A percentile compares a stretch with the other conserved stretches of the same genome.
Evolutionary conservation across 2,797 vertebrate genomes (phyloP).

Genomic region (Diglossa cyanea): DNA sequence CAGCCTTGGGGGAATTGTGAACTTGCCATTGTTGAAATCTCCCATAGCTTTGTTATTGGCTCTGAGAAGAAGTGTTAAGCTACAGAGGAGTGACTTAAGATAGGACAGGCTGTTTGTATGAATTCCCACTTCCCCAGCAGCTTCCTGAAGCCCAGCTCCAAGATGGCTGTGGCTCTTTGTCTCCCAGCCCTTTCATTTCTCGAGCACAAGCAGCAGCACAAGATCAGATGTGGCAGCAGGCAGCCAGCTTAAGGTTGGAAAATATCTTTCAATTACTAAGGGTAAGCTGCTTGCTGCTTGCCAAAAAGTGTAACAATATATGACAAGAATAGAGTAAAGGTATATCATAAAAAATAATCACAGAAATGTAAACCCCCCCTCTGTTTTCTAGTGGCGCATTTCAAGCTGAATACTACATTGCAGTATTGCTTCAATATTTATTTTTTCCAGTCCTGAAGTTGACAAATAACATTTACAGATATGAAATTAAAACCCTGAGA

Average conservation of each 20-base stretch:
- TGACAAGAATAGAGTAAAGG: neutral
- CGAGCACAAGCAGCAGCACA: neutral
- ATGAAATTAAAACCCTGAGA: neutral
- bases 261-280: neutral
- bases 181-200: neutral
- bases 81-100: neutral
- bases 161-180: slow-evolving; percentile 3
- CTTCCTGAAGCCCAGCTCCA: neutral
- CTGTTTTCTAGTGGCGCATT: neutral
- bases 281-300: neutral
- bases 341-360: neutral
- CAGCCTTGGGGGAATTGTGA: neutral
- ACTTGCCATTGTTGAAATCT: neutral
- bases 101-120: neutral
- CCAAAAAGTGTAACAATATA: neutral
- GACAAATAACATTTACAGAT: neutral
- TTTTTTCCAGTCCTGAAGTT: neutral
- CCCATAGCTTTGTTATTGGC: neutral
- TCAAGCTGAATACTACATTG: neutral
- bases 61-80: neutral
- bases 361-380: neutral
- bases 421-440: neutral
- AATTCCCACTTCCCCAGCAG: neutral
- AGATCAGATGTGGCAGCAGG: neutral
- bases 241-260: neutral